Evolutionary conservation across 2,888 invertebrate genomes (phyloP).

Genomic region (Deilephila elpenor): DNA sequence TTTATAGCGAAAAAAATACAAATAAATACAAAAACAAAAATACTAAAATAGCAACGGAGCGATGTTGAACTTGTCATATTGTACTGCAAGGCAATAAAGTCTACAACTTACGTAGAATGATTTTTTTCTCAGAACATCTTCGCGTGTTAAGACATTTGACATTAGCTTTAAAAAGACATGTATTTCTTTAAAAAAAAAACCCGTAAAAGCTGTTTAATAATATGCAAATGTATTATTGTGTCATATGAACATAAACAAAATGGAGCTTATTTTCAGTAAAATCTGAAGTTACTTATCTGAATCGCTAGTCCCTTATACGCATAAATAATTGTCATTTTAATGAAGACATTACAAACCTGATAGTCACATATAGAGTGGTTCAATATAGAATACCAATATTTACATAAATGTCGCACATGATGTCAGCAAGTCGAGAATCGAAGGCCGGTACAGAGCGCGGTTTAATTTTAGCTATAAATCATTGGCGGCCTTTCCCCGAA

Average conservation of each 20-base stretch:
- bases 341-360: too few relatives aligned
- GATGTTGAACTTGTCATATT: not conserved
- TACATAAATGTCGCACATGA: conserved; percentile 1
- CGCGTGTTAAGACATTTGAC: not conserved
- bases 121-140: not conserved
- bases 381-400: not conserved
- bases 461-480: conserved; percentile 82
- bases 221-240: too few relatives aligned
- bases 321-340: too few relatives aligned
- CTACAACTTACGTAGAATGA: not conserved
- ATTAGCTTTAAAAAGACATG: not conserved
- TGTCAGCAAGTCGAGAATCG: conserved; percentile 17
- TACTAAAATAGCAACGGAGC: not conserved
- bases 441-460: conserved; percentile 47
- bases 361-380: not conserved
- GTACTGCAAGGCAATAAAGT: not conserved
- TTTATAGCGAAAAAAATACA: not conserved
- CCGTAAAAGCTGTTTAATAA: not conserved
- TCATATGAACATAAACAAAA: too few relatives aligned
- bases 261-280: too few relatives aligned
- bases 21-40: not conserved
- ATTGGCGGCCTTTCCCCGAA: conserved; percentile 82
- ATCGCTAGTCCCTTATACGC: too few relatives aligned
- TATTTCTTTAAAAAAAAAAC: not conserved
- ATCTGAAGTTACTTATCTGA: too few relatives aligned